These are phyloP conservation scores for Adoxophyes honmai DNA, from an alignment of 1,140 invertebrate species.

Conservation along the genomic window DNA sequence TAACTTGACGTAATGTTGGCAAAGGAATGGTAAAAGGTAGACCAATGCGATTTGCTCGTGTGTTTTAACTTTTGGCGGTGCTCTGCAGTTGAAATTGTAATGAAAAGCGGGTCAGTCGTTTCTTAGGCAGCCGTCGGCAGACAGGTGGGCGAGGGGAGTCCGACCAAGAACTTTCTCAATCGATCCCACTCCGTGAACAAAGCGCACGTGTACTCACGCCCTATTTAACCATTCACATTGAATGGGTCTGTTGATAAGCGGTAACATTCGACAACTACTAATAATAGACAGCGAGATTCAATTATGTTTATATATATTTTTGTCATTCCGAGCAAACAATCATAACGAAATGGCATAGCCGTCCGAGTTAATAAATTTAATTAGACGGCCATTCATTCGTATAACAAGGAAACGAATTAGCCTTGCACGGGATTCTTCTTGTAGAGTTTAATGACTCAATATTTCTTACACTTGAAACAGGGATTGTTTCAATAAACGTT, in stretches of 20 bases:
- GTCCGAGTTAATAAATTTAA: not conserved
- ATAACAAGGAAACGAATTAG: not conserved
- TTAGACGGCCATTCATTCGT: slow-evolving; percentile 2
- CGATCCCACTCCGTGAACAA: slow-evolving; percentile 19
- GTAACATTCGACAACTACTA: not conserved
- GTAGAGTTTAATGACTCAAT: slow-evolving; percentile 3
- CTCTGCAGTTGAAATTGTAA: slow-evolving; percentile 13
- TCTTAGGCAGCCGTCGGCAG: slow-evolving; percentile 16
- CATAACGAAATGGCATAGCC: not conserved
- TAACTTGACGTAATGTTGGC: not conserved
- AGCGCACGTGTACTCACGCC: not conserved
- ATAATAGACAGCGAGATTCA: not conserved
- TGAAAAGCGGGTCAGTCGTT: slow-evolving; percentile 29
- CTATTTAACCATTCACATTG: slow-evolving; percentile 3
- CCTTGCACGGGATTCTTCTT: not conserved
- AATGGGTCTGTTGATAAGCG: not conserved
- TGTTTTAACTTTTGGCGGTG: slow-evolving; percentile 2
- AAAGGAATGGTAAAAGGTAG: not conserved
- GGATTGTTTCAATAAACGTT: not conserved
- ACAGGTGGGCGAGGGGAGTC: slow-evolving; percentile 24
- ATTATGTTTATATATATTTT: not conserved
- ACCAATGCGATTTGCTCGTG: not conserved
- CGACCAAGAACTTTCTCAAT: slow-evolving; percentile 17
- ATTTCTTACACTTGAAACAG: not conserved
- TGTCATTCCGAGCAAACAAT: not conserved